A percentile compares a stretch with the other conserved stretches of the same genome.
Evolutionary conservation across 2,113 vertebrate genomes (phyloP).

Genomic region (Grammomys dolichurus): DNA sequence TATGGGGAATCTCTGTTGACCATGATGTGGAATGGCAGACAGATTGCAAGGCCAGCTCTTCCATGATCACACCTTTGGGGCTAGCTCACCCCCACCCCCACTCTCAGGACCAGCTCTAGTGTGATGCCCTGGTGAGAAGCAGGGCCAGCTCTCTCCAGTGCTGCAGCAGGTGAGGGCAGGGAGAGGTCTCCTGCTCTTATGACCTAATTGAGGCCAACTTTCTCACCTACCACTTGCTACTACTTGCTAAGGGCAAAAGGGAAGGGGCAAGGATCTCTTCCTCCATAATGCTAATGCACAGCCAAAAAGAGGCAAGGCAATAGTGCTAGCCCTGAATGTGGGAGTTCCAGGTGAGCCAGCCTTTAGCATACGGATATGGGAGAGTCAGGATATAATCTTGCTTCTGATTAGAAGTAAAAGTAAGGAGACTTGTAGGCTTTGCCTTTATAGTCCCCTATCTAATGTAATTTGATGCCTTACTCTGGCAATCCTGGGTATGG

Average conservation of each 20-base stretch:
- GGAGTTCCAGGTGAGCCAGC: background rate
- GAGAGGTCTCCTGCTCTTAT: background rate
- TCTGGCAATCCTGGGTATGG: background rate
- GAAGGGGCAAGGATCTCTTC: background rate
- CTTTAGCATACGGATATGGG: background rate
- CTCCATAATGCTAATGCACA: background rate
- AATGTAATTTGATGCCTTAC: background rate
- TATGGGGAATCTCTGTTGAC: background rate
- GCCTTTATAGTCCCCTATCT: background rate
- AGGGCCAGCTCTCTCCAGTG: background rate
- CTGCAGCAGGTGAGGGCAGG: background rate
- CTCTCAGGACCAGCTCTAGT: background rate
- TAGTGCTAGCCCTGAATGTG: no score
- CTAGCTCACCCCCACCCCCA: rapidly evolving
- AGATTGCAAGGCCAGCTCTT: background rate
- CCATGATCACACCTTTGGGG: background rate
- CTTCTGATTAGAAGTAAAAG: background rate
- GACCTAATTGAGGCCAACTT: background rate
- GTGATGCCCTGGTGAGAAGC: background rate
- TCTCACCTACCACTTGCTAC: background rate
- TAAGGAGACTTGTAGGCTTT: background rate
- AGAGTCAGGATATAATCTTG: background rate
- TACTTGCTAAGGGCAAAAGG: background rate
- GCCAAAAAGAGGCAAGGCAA: background rate
- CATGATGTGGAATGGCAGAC: background rate